phyloP scores from a whole-genome alignment of 2,797 vertebrate genomes.

The Glyptemys insculpta region DNA sequence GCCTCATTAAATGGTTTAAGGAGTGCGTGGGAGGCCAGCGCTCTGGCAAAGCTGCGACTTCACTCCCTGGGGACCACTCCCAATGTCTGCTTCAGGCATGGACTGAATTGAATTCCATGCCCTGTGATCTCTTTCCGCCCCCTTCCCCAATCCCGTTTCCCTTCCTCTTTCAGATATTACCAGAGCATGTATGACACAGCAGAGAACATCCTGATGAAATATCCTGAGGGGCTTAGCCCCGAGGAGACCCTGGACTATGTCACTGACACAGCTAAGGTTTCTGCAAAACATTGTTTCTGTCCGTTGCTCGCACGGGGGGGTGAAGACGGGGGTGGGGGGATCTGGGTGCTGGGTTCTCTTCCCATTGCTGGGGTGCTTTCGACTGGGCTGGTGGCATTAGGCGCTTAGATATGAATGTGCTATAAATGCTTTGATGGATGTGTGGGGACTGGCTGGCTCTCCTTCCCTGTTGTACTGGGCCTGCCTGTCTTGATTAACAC shows the following conservation, averaged over 20 bases:
- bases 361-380: neutral
- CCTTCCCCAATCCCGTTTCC: neutral
- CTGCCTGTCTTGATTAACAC: slow-evolving; percentile 47
- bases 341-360: neutral
- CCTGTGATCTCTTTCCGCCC: neutral
- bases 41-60: slow-evolving; percentile 28
- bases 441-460: neutral
- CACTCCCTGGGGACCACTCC: slow-evolving; percentile 11
- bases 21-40: slow-evolving; percentile 33
- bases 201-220: slow-evolving; percentile 85
- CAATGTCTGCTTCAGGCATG: slow-evolving; percentile 23
- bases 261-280: slow-evolving; percentile 89
- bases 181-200: slow-evolving; percentile 91
- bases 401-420: accelerated
- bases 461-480: neutral
- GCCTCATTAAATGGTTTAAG: slow-evolving; percentile 59
- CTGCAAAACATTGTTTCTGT: neutral
- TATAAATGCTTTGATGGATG: neutral
- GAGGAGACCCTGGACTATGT: slow-evolving; percentile 87
- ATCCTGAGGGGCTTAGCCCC: slow-evolving; percentile 82
- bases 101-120: neutral
- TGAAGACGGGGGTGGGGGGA: neutral
- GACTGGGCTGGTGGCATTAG: neutral
- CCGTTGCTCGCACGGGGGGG: neutral
- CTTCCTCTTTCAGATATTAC: slow-evolving; percentile 85